These are phyloP conservation scores for Heliconius erato DNA, from an alignment of 2,888 invertebrate species.

Conservation along the genomic window DNA sequence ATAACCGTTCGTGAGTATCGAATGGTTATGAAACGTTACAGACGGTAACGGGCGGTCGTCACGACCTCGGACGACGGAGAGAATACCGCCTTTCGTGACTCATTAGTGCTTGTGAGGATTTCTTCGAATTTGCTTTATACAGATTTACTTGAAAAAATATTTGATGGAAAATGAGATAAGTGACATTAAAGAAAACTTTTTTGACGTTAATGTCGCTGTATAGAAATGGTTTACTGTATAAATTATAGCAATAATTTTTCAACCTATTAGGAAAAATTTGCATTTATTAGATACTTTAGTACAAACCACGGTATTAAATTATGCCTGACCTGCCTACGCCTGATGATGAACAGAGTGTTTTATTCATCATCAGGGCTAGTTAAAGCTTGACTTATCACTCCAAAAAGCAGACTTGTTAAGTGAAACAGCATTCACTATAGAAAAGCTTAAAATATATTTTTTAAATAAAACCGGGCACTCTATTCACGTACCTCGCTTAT, in stretches of 20 bases:
- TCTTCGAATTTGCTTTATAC: neutral
- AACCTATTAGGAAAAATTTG: too few relatives aligned
- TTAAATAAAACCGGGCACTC: neutral
- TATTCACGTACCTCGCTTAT: neutral
- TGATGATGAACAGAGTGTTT: too few relatives aligned
- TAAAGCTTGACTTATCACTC: too few relatives aligned
- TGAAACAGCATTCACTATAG: neutral
- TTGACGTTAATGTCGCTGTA: too few relatives aligned
- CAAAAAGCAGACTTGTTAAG: too few relatives aligned
- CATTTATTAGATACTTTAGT: too few relatives aligned
- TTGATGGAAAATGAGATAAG: neutral
- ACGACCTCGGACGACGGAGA: neutral
- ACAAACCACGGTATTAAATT: too few relatives aligned
- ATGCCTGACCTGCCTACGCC: too few relatives aligned
- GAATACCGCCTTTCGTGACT: neutral
- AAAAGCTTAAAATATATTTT: neutral
- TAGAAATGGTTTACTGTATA: too few relatives aligned
- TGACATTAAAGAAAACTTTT: neutral
- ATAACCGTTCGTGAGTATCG: slow-evolving; percentile 25
- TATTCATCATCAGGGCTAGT: too few relatives aligned
- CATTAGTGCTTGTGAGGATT: neutral
- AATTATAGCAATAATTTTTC: too few relatives aligned
- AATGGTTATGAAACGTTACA: slow-evolving; percentile 28
- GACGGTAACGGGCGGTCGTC: neutral
- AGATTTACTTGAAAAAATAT: neutral